These are phyloP conservation scores for Hypercompe scribonia DNA, from an alignment of 2,888 invertebrate species.

Conservation along the genomic window DNA sequence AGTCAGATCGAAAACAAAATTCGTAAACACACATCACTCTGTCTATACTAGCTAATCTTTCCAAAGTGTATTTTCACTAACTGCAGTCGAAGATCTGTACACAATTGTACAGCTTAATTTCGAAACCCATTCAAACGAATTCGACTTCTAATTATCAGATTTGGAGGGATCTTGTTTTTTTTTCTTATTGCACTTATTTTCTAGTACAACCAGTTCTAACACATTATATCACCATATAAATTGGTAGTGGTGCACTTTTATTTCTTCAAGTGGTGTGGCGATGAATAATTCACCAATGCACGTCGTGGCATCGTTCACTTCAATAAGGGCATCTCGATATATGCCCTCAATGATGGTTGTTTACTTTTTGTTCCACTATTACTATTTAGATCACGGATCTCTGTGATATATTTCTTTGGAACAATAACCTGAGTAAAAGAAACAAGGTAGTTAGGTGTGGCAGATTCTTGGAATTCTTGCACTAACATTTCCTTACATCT, in stretches of 20 bases:
- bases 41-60: no score
- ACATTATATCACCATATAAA: conserved; percentile 46
- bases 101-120: no score
- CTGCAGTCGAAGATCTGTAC: no score
- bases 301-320: conserved; percentile 57
- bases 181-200: conserved; percentile 10
- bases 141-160: no score
- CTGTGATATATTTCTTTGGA: conserved; percentile 26
- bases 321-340: conserved; percentile 57
- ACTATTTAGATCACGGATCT: conserved; percentile 55
- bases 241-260: conserved; percentile 50
- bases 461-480: not conserved
- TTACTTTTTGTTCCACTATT: conserved; percentile 53
- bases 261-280: conserved; percentile 42
- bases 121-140: no score
- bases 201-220: conserved; percentile 27
- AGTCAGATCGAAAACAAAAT: not conserved
- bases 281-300: conserved; percentile 65
- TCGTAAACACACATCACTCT: not conserved
- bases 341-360: conserved; percentile 60
- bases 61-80: no score
- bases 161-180: no score
- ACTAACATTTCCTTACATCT: not conserved
- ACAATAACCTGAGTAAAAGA: conserved; percentile 12
- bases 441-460: not conserved